Evolutionary conservation across 2,888 invertebrate genomes (phyloP), one percentile per base, ranked within the genome.

Genomic region (Xestia ashworthii): DNA sequence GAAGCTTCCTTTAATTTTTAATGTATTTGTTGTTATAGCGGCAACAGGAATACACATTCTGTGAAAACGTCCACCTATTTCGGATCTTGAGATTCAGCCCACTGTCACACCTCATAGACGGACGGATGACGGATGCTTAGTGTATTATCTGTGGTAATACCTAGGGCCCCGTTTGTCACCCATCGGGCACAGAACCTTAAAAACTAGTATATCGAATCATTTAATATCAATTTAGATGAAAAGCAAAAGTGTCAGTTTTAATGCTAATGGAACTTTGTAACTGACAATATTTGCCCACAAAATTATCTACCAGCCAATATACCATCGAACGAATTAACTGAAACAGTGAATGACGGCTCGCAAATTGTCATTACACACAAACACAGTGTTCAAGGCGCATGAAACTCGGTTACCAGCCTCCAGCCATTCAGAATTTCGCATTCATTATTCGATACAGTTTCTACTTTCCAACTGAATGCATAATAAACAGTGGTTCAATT

Each of bases 401-500:
- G 44, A 67, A 80, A 71, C 14, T 41, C 48, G 3, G 80, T 68
- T 22, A 5, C 67, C 11, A 67, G 60, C 76, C 50, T 32, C 50
- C 12, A 68, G 75, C 76, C 58, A 84, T 75, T 44, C 25, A 22
- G 58, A 78, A 71, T 78, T 81, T 66, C 68, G 73, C 73, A 75
- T 72, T 48, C 55, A 73, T 75, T 78, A 84, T 71, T 74, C 66
- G 70, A 74, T 87, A 73, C 70, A 60, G 67, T 73, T 77, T 77
- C 78, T 70, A 67, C 50, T 80, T 80, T 70, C 65, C 72, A 46
- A 81, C 68, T 60, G 76, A 85, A 75, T 82, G 85, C 75, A 82
- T 82, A 85, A 53, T 82, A 85, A 81, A 81, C 70, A 71, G 82
- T 32, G 32, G 19, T 25, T 38, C 62, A 84, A 80, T 84, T 74